Percentiles rank a stretch among this genome's conserved stretches.
Evolutionary conservation across 1,140 invertebrate genomes (phyloP).

Genomic region (Thereuonema tuberculata): DNA sequence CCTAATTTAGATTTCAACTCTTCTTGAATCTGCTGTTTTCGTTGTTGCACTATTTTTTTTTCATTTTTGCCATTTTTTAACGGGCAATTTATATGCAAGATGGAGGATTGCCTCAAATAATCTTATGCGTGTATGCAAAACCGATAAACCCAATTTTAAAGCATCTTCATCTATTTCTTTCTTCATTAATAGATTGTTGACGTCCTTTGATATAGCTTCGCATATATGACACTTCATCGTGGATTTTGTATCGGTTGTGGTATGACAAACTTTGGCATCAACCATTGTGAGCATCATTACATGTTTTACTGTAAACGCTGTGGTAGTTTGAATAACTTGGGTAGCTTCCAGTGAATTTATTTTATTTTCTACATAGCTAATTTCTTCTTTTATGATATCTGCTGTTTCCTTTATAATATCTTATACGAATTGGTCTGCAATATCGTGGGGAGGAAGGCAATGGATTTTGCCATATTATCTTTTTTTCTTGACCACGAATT

Average conservation of each 20-base stretch:
- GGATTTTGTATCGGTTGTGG: constrained; percentile 26
- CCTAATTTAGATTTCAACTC: constrained; percentile 13
- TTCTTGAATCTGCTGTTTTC: constrained; percentile 16
- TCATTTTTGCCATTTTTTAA: constrained; percentile 22
- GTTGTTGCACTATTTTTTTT: constrained; percentile 18
- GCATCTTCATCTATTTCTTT: constrained; percentile 17
- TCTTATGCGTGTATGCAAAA: constrained; percentile 27
- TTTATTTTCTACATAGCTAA: constrained; percentile 19
- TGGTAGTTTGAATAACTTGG: constrained; percentile 16
- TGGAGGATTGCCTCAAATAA: constrained; percentile 28
- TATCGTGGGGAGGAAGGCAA: constrained; percentile 25
- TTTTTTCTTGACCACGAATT: constrained; percentile 16
- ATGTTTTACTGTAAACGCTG: constrained; percentile 19
- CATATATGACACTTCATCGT: constrained; percentile 30
- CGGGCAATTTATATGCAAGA: constrained; percentile 23
- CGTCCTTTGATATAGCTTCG: constrained; percentile 26
- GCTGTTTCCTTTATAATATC: constrained; percentile 23
- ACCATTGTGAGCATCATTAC: constrained; percentile 29
- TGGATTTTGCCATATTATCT: constrained; percentile 26
- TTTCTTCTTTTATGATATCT: constrained; percentile 21
- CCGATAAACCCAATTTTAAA: constrained; percentile 28
- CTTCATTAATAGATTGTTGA: constrained; percentile 26
- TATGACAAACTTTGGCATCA: constrained; percentile 34
- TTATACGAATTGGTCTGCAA: constrained; percentile 25
- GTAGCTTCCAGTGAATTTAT: constrained; percentile 17